Base-by-base conservation (phyloP, 2,888 invertebrate species). In the Yponomeuta evonymella region DNA sequence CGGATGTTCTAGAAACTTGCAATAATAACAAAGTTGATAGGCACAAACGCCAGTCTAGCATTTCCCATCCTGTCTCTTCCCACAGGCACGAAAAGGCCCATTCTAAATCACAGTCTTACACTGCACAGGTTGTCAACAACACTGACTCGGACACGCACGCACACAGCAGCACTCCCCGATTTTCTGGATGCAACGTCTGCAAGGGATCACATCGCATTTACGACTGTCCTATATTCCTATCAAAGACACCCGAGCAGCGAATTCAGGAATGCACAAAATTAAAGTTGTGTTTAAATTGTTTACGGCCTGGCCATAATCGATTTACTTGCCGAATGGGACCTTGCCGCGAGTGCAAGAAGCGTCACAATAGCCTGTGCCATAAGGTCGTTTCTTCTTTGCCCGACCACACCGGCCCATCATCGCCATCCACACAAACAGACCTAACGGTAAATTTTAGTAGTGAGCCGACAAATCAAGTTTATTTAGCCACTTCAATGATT, bases 291-390 rank as follows among this genome's bases (percentile, higher is more conserved):
- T 10, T 6, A 10, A 68, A 68, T 23, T 48, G 68, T 23, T 48
- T 68, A 23, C 43, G 68, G 8, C 15, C 12, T 10, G 68, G 48
- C 15, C 68, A 68, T n/a, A n/a, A n/a, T 36, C 11, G 8, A 5
- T 48, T 15, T 5, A 36, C n/a, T 4, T 68, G 68, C 30, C 36
- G 68, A 23, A 15, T 69, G 48, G 58, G 69, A 4, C 30, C 23
- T 4, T 69, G 69, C 30, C 10, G 58, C 9, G 48, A 29, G 11
- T 69, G 69, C 29, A 69, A 69, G 23, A 8, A n/a, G 11, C 29
- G 62, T 10, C 69, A 69, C 62, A 69, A 69, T n/a, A 12, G 58
- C 4, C 30, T 69, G 30, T 29, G 51, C 9, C 69, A 69, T 29
- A 12, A 62, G 12, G 23, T 23, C 23, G 23, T 23, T 23, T 23